Base-by-base conservation (phyloP, 2,888 invertebrate genomes). In the Nephrotoma appendiculata region DNA sequence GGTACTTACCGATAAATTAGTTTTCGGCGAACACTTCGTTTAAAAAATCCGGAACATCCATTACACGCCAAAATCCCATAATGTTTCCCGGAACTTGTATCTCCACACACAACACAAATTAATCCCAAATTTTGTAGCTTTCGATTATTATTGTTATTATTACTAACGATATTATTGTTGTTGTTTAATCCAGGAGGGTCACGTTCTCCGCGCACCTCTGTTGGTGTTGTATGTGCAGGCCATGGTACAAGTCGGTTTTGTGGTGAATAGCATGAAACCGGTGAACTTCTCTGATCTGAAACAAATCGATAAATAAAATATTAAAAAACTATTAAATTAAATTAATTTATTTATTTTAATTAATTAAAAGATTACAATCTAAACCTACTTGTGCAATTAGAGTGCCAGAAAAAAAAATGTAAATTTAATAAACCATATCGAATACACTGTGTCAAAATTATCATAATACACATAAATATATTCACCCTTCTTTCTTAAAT, bases 21-120 rank as follows among this genome's bases (percentile, higher is more conserved):
- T 93, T 99, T 98, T 90, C 99, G 94, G 87, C 99, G 93, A 52
- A 99, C 99, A 88, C 98, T 98, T 88, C 99, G 92, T 91, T 99
- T 99, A 93, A 99, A 99, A 93, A 99, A 99, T 0, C 99, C 99
- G 87, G 98, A 98, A 93, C 99, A 99, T 0, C 99, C 99, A 90
- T 99, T 99, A 92, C 99, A 99, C 0, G 99, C 99, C 88, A 99
- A 93, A 90, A 99, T 99, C 0, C 99, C 99, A 91, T 98, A 99
- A 91, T 99, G 99, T 90, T 99, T 99, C 1, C 99, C 99, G 1
- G 98, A 98, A 89, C 98, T 98, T 6, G 98, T 98, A 91, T 99
- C 99, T 0, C 98, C 98, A 90, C 99, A 99, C 0, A 99, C 99
- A 86, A 98, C 97, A 92, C 99, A 99, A 87, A 96, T 96, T 86